These are phyloP conservation scores for Halichoerus grypus DNA, from an alignment of 2,113 vertebrate species.

Conservation along the genomic window DNA sequence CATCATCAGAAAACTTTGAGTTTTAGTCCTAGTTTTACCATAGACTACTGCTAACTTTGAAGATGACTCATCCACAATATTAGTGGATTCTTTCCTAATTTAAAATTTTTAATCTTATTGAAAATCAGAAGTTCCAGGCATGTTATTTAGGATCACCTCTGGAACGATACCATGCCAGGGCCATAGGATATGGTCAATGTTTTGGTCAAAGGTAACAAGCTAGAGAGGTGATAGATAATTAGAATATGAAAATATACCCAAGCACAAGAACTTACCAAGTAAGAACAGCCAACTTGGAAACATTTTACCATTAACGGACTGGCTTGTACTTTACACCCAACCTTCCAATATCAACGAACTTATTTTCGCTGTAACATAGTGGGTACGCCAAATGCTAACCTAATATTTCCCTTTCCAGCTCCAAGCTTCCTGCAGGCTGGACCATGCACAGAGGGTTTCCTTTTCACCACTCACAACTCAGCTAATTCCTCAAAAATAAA, in stretches of 20 bases:
- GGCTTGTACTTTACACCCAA: neutral
- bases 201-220: constrained; percentile 45
- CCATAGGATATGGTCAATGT: neutral
- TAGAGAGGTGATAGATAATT: neutral
- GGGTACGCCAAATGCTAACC: neutral
- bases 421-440: neutral
- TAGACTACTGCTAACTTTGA: neutral
- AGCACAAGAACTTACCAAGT: neutral
- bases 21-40: neutral
- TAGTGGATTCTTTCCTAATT: neutral
- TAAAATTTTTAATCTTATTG: neutral
- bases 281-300: neutral
- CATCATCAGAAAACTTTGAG: neutral
- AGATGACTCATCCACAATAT: neutral
- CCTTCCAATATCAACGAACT: neutral
- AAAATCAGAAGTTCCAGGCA: neutral
- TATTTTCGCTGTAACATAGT: neutral
- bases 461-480: neutral
- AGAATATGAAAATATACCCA: neutral
- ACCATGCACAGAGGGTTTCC: neutral
- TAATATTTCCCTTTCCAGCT: neutral
- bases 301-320: constrained; percentile 30
- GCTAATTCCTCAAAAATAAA: constrained; percentile 33
- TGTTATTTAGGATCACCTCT: neutral
- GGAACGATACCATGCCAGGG: neutral